Evolutionary conservation across 2,888 invertebrate genomes (phyloP).

Genomic region (Pyrgus malvae): DNA sequence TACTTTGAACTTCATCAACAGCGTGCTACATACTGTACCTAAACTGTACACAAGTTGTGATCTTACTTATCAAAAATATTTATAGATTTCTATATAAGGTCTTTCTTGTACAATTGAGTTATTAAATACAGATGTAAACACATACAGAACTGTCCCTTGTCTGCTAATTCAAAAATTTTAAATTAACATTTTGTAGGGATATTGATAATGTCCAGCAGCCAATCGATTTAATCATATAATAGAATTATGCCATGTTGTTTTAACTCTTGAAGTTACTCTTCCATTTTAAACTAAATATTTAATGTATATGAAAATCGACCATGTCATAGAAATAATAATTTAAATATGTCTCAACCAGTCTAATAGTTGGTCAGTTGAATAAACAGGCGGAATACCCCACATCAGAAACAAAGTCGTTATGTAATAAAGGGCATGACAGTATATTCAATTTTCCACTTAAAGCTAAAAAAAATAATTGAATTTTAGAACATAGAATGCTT

Average conservation of each 20-base stretch:
- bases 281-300: background rate
- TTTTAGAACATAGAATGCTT: slow-evolving; percentile 53
- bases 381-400: slow-evolving; percentile 60
- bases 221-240: background rate
- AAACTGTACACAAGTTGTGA: background rate
- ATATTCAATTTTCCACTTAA: slow-evolving; percentile 52
- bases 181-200: background rate
- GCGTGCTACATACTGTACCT: background rate
- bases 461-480: slow-evolving; percentile 62
- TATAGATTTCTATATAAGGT: too few relatives aligned
- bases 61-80: too few relatives aligned
- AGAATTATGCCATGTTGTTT: too few relatives aligned
- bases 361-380: slow-evolving; percentile 57
- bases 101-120: too few relatives aligned
- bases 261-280: background rate
- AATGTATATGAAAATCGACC: slow-evolving; percentile 32
- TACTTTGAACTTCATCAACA: slow-evolving; percentile 19
- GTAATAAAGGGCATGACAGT: slow-evolving; percentile 54
- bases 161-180: background rate
- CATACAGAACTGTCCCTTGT: too few relatives aligned
- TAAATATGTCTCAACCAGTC: slow-evolving; percentile 58
- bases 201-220: slow-evolving; percentile 18
- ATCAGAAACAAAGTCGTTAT: slow-evolving; percentile 46
- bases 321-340: slow-evolving; percentile 26
- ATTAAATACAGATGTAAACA: too few relatives aligned